phyloP scores from a whole-genome alignment of 2,888 invertebrate genomes.

The Ecdyonurus torrentis region DNA sequence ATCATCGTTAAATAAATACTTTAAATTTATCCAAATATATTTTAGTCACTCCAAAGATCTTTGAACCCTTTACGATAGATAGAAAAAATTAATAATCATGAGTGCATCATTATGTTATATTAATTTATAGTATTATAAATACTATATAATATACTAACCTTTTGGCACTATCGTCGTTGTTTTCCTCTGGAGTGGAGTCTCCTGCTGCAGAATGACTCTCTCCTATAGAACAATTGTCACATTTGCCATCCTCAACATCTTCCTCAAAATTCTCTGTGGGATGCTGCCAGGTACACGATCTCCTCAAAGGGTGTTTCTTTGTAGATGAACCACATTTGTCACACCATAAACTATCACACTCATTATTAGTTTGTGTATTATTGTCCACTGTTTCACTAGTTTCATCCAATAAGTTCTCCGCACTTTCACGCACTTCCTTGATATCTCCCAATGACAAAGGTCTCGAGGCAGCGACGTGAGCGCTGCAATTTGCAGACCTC shows the following conservation, averaged over 20 bases:
- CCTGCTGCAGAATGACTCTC: conserved; percentile 13
- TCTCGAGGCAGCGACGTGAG: conserved; percentile 14
- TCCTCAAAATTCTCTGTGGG: conserved; percentile 19
- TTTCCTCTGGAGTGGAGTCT: conserved; percentile 19
- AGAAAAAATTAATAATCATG: too few relatives aligned
- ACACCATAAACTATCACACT: conserved; percentile 4
- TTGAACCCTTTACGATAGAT: too few relatives aligned
- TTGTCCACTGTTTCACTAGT: conserved; percentile 17
- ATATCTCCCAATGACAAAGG: conserved; percentile 24
- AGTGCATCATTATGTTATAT: too few relatives aligned
- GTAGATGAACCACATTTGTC: conserved; percentile 1
- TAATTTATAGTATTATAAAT: too few relatives aligned
- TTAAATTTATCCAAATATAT: too few relatives aligned
- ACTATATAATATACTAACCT: too few relatives aligned
- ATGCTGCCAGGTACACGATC: conserved; percentile 21
- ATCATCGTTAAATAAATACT: too few relatives aligned
- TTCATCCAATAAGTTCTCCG: conserved; percentile 15
- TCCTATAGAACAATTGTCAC: neutral
- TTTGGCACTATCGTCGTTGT: conserved; percentile 20
- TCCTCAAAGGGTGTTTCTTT: conserved; percentile 14
- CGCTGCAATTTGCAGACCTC: conserved; percentile 20
- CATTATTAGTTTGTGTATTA: conserved; percentile 25
- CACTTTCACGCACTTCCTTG: conserved; percentile 30
- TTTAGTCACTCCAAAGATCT: too few relatives aligned
- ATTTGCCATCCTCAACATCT: conserved; percentile 2